Base-by-base conservation (phyloP, 2,888 invertebrate genomes). In the Diadegma fenestrale region DNA sequence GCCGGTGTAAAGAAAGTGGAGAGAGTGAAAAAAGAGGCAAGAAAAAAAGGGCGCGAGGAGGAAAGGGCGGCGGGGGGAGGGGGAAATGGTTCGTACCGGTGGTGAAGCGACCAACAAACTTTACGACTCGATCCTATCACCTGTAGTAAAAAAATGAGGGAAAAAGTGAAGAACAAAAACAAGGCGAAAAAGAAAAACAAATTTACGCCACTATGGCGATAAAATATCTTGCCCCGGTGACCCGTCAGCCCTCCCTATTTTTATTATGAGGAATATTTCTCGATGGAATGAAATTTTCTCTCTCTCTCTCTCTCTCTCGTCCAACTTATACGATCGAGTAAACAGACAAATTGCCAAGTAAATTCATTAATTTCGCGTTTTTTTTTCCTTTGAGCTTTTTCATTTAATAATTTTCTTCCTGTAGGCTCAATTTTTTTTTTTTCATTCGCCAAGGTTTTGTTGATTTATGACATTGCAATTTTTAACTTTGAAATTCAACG, bases 71-170 rank as follows among this genome's bases (percentile, higher is more conserved):
- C n/a, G 63, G n/a, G 3, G n/a, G 12, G 2, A 8, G 14, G 54
- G 26, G 43, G 61, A 64, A 71, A 51, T 71, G 63, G 30, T 41
- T 22, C 63, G 37, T 77, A 68, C 26, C 68, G 19, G 54, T 33
- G 19, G 54, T 22, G 48, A 30, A 76, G 63, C 71, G 76, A 63
- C 64, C 63, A 54, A 41, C 43, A 30, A 82, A 77, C 71, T 84
- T 84, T 80, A 80, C 61, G 72, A 64, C 64, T 71, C 54, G 64
- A 80, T 71, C 48, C 61, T 72, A 80, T 80, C 71, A 48, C 58
- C 45, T 72, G 84, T 68, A 84, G 68, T 80, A 69, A 80, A 73
- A 69, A 69, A 69, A 69, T 41, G 22, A 41, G 5, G 22, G 1
- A 41, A 64, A 64, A 64, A 14, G 12, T 48, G 43, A 26, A 58